Base-by-base conservation (phyloP, 2,113 vertebrate species). In the Ovibos moschatus region DNA sequence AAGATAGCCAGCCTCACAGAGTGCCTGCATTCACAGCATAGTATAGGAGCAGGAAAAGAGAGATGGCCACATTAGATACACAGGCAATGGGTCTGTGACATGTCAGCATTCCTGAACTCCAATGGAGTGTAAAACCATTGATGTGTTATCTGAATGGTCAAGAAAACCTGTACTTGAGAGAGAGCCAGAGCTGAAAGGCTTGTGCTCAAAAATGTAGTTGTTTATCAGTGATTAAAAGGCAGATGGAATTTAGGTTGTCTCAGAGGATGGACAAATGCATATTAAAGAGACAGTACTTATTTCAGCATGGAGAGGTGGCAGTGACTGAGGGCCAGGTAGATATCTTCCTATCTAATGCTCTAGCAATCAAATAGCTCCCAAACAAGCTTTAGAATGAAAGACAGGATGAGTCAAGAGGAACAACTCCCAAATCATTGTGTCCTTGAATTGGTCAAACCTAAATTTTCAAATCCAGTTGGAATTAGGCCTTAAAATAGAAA, bases 11-110 rank as follows among this genome's bases (percentile, higher is more conserved):
- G 50, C 8, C 14, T 78, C 17, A 55, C 7, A 55, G 40, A 93
- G 4, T 2, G 8, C 27, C 19, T 3, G 7, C 2, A 12, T 17
- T 5, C 8, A 19, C 6, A 86, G 2, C 16, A 74, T 14, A 25
- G n/a, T 0, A n/a, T 28, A 84, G 33, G 12, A 47, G 10, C 4
- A 79, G 25, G 6, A 16, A 5, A 53, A 40, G 14, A 40, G 30
- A 64, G 2, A 78, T 7, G 3, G 1, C 6, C 12, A 10, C 40
- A 7, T 27, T 7, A 71, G 12, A 60, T n/a, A 62, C 8, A 33
- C 10, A 78, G 50, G 40, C 14, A 30, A 12, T 23, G 36, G 23
- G 1, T 43, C 25, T 60, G 36, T 36, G 23, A 47, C 6, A 53
- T 2, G 14, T 64, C 17, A 62, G 3, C 3, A 10, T 15, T 47